phyloP scores from a whole-genome alignment of 2,888 invertebrate species.

The Leucania comma region DNA sequence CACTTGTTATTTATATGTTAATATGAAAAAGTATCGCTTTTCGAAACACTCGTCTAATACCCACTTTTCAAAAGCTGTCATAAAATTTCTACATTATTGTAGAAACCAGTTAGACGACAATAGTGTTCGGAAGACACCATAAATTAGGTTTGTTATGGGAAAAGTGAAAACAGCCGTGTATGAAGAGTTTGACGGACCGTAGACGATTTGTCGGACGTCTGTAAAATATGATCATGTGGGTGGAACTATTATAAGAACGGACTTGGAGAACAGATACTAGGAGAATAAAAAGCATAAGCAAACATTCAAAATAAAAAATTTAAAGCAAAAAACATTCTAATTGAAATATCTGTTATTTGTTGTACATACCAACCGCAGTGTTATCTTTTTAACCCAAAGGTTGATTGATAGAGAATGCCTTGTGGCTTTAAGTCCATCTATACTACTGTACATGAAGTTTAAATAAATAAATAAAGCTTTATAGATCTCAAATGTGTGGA shows the following conservation, averaged over 20 bases:
- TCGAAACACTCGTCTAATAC: slow-evolving; percentile 18
- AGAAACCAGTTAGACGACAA: slow-evolving; percentile 37
- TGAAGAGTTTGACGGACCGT: slow-evolving; percentile 56
- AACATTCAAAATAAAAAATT: neutral
- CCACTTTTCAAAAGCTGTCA: slow-evolving; percentile 10
- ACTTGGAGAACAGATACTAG: slow-evolving; percentile 24
- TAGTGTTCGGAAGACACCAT: slow-evolving; percentile 34
- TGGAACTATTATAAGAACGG: slow-evolving; percentile 2
- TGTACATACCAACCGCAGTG: too few species aligned
- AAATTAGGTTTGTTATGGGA: slow-evolving; percentile 63
- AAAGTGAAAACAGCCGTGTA: slow-evolving; percentile 72
- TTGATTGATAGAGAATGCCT: too few species aligned
- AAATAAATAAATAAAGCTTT: too few species aligned
- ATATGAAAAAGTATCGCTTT: slow-evolving; percentile 9
- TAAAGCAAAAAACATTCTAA: too few species aligned
- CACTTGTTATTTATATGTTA: neutral
- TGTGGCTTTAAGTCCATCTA: too few species aligned
- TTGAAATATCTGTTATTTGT: too few species aligned
- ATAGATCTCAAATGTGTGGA: too few species aligned
- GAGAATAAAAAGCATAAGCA: neutral
- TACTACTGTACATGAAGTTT: too few species aligned
- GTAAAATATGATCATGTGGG: slow-evolving; percentile 46
- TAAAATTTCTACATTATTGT: slow-evolving; percentile 37
- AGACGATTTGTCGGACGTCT: slow-evolving; percentile 45
- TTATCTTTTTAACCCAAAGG: too few species aligned